These are phyloP conservation scores for Aphelenchoides fujianensis DNA, from an alignment of 1,140 invertebrate species.

Conservation along the genomic window DNA sequence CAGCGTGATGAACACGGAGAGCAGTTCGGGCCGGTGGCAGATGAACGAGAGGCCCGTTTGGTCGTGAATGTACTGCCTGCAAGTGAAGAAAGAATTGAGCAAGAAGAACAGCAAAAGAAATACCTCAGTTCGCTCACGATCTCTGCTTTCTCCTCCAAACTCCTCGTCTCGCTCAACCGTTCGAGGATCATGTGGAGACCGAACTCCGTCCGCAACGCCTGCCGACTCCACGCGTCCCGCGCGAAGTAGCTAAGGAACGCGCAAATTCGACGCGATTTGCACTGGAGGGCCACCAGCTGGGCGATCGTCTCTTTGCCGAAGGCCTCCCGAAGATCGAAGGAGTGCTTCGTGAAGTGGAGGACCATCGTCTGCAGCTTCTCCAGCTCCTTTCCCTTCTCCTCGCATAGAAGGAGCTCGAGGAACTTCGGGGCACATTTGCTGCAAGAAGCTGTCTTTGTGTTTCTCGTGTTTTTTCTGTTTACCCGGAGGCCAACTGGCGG, in stretches of 20 bases:
- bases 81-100: no score
- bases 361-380: constrained; percentile 23
- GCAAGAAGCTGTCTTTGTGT: neutral
- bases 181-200: constrained; percentile 26
- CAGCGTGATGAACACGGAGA: constrained; percentile 21
- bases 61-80: constrained; percentile 32
- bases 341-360: constrained; percentile 25
- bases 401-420: constrained; percentile 7
- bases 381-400: neutral
- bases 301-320: constrained; percentile 29
- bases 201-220: constrained; percentile 15
- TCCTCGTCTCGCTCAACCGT: neutral
- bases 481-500: constrained; percentile 30
- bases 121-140: constrained; percentile 27
- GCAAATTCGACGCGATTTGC: neutral
- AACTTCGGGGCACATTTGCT: constrained; percentile 11
- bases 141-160: constrained; percentile 10
- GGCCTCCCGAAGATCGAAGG: constrained; percentile 33
- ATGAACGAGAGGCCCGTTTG: constrained; percentile 1
- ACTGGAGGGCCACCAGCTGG: neutral
- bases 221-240: constrained; percentile 32
- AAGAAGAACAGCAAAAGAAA: no score
- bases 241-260: constrained; percentile 35
- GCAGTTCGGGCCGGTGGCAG: constrained; percentile 23
- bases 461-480: no score